Conservation (phyloP, 2,888 invertebrate genomes). For the Brachyptera risi region DNA sequence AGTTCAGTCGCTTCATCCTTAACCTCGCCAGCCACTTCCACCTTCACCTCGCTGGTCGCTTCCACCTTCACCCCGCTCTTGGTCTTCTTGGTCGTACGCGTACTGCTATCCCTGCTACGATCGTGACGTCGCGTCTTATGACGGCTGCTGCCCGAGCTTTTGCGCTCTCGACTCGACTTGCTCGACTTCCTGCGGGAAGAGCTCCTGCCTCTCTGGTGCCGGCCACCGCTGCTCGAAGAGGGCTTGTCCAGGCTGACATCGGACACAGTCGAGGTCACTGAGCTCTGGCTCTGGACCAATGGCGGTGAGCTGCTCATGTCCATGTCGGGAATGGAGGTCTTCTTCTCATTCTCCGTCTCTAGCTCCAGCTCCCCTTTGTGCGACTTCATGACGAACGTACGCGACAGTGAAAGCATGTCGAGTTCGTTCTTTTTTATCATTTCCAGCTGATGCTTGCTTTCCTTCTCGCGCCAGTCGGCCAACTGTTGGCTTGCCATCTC, state of each 20-base stretch:
- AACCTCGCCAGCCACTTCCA: too few species aligned
- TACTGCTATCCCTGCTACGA: too few species aligned
- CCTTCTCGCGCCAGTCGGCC: conserved; percentile 90
- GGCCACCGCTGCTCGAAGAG: too few species aligned
- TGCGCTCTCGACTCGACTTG: not conserved
- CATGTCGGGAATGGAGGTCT: too few species aligned
- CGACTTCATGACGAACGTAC: conserved; percentile 84
- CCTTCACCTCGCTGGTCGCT: too few species aligned
- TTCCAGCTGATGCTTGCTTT: conserved; percentile 84
- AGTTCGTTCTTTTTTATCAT: conserved; percentile 87
- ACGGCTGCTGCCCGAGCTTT: conserved; percentile 41
- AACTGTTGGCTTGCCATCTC: conserved; percentile 92
- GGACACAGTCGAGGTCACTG: conserved; percentile 1
- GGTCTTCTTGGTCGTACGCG: not conserved
- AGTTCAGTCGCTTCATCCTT: not conserved
- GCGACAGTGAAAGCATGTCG: conserved; percentile 71
- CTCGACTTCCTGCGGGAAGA: not conserved
- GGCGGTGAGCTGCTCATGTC: too few species aligned
- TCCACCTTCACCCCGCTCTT: not conserved
- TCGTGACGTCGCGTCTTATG: conserved; percentile 2
- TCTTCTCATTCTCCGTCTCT: too few species aligned
- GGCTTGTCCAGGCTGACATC: too few species aligned
- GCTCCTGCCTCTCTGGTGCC: too few species aligned
- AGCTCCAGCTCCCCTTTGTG: conserved; percentile 94
- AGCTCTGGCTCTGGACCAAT: too few species aligned